Percentiles rank a stretch among this genome's conserved stretches.
These are phyloP conservation scores for Leptopilina syphax DNA, from an alignment of 2,888 invertebrate genomes.

Conservation along the genomic window DNA sequence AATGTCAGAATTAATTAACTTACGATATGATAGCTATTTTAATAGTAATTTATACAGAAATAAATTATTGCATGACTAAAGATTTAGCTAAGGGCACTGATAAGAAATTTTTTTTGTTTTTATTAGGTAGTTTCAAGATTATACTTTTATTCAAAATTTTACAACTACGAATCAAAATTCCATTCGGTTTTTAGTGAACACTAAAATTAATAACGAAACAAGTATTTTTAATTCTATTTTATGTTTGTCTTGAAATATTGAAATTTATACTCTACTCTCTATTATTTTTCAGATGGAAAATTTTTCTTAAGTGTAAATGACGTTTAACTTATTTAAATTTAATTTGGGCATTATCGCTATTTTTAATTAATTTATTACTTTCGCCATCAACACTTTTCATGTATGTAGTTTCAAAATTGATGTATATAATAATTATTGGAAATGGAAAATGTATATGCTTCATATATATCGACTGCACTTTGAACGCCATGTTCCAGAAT, in stretches of 20 bases:
- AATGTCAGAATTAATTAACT: constrained; percentile 57
- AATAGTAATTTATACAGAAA: constrained; percentile 60
- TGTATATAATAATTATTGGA: background rate
- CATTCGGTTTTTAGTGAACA: background rate
- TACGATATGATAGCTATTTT: constrained; percentile 61
- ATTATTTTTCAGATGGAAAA: background rate
- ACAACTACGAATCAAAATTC: background rate
- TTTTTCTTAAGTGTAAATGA: background rate
- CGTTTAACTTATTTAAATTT: background rate
- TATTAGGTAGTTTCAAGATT: too few relatives aligned
- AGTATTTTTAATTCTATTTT: background rate
- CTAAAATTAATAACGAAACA: too few relatives aligned
- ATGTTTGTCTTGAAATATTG: background rate
- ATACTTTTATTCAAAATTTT: background rate
- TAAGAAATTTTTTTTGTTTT: background rate
- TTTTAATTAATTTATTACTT: constrained; percentile 10
- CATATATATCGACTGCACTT: constrained; percentile 57
- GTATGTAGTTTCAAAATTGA: constrained; percentile 5
- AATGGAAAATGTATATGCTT: constrained; percentile 53
- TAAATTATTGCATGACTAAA: constrained; percentile 16
- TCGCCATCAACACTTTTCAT: background rate
- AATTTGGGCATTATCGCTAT: constrained; percentile 5
- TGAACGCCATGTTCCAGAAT: constrained; percentile 40
- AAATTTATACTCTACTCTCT: background rate
- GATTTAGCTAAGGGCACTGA: constrained; percentile 47